Base-by-base conservation (phyloP, 2,797 vertebrate species). In the Sarcoramphus papa region DNA sequence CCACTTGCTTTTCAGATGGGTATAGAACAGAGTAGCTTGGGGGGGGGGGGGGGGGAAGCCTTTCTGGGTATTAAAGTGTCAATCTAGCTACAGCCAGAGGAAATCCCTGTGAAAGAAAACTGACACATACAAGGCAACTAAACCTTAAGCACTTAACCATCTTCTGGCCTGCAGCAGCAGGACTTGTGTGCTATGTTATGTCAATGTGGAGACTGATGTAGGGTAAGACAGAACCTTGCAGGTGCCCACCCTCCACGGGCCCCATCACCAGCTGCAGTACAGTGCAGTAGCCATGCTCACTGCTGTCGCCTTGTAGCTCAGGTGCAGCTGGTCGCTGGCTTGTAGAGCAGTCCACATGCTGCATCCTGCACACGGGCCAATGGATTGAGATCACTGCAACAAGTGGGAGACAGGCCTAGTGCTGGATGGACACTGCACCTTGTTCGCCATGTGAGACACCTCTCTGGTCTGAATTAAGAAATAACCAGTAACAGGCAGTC, bases 211-310 rank as follows among this genome's bases (percentile, higher is more conserved):
- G 50, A 35, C 25, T 9, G 33, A 30, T 15, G 13, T 6, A 33
- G n/a, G 35, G 37, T 21, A 40, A 62, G 62, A 63, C 5, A 30
- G 67, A 56, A 56, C 24, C 37, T 17, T 31, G 30, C 21, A 35
- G 50, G 37, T 47, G 74, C 31, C 63, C n/a, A 45, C 23, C 7
- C 21, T 37, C 19, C 0, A 0, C 33, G 16, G 17, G 24, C 21
- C 45, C n/a, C 33, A 27, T 7, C 30, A 24, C 37, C 40, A 45
- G 37, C 28, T 1, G 0, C 33, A 12, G 48, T 10, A 18, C 53
- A 10, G 30, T 3, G 16, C 27, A 7, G 76, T 31, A 33, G n/a
- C 64, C 57, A 18, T 0, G 0, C 23, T 53, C 51, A 27, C 17
- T 4, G 0, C 15, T 50, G 43, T 19, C 3, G 1, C 47, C 54